phyloP scores from a whole-genome alignment of 1,140 invertebrate genomes.

The Drosophila kikkawai region DNA sequence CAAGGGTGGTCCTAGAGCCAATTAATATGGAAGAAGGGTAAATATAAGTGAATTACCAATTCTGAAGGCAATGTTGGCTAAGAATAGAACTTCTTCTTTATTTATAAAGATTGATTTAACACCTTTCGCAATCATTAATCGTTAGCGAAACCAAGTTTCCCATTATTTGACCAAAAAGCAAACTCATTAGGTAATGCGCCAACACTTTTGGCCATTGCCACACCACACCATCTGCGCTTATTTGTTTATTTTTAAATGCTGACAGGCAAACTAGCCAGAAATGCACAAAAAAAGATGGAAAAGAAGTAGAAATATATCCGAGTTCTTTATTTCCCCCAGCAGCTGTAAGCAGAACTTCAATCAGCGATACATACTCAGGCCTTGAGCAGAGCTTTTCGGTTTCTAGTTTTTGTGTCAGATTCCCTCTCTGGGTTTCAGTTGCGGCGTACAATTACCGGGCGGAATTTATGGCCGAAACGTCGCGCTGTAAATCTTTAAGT shows the following conservation, averaged over 20 bases:
- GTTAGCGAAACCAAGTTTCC: conserved; percentile 10
- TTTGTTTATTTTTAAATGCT: conserved; percentile 54
- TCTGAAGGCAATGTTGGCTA: not conserved
- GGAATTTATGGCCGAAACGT: conserved; percentile 50
- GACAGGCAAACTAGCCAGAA: conserved; percentile 29
- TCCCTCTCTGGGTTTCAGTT: conserved; percentile 11
- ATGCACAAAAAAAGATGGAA: conserved; percentile 11
- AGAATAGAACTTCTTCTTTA: not conserved
- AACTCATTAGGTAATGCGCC: conserved; percentile 42
- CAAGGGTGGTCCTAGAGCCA: not conserved
- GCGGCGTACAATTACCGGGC: conserved; percentile 46
- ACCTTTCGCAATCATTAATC: conserved; percentile 32
- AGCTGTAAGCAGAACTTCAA: conserved; percentile 40
- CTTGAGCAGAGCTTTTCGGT: conserved; percentile 50
- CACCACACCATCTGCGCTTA: conserved; percentile 31
- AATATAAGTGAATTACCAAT: conserved; percentile 3
- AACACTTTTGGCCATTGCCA: conserved; percentile 31
- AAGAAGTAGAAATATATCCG: conserved; percentile 34
- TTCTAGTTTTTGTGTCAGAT: conserved; percentile 6
- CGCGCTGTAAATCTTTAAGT: conserved; percentile 61
- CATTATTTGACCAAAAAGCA: conserved; percentile 22
- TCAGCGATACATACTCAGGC: conserved; percentile 32
- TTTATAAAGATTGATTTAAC: conserved; percentile 9
- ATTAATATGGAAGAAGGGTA: not conserved
- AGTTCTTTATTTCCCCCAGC: conserved; percentile 33